These are phyloP conservation scores for Merodon equestris DNA, from an alignment of 2,888 invertebrate species.

Conservation along the genomic window DNA sequence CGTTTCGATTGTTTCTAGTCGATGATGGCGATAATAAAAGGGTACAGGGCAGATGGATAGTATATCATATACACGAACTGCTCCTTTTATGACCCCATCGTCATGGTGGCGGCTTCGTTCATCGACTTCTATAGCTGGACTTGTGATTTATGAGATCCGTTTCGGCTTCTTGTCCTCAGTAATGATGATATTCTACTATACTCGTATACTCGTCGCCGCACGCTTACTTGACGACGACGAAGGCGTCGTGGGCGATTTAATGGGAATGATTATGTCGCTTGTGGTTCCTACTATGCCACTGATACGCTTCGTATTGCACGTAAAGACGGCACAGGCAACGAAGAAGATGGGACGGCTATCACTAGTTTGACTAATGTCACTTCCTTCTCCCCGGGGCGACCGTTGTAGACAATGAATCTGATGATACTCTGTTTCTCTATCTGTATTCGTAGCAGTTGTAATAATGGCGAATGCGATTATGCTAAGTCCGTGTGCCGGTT, in stretches of 20 bases:
- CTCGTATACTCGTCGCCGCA: too few relatives aligned
- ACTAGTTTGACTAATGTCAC: constrained; percentile 55
- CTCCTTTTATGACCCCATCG: constrained; percentile 49
- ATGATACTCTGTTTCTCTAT: constrained; percentile 9
- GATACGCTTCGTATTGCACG: constrained; percentile 23
- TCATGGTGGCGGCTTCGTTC: constrained; percentile 55
- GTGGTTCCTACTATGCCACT: constrained; percentile 50
- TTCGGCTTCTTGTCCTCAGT: constrained; percentile 17
- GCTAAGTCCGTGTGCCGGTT: constrained; percentile 48
- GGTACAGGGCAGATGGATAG: too few relatives aligned
- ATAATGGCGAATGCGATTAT: constrained; percentile 59
- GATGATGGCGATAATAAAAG: too few relatives aligned
- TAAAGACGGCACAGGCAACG: constrained; percentile 40
- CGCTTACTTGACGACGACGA: constrained; percentile 11
- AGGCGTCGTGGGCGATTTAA: constrained; percentile 71
- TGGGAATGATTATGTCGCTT: constrained; percentile 52
- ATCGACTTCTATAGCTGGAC: constrained; percentile 36
- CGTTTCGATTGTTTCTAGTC: too few relatives aligned
- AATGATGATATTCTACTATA: too few relatives aligned
- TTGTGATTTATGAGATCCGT: constrained; percentile 53
- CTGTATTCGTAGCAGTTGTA: background rate
- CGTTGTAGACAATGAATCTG: constrained; percentile 4
- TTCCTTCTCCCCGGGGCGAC: constrained; percentile 31
- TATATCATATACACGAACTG: background rate
- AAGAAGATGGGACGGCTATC: constrained; percentile 52